phyloP scores from a whole-genome alignment of 2,888 invertebrate genomes.

The Lumbricus terrestris region DNA sequence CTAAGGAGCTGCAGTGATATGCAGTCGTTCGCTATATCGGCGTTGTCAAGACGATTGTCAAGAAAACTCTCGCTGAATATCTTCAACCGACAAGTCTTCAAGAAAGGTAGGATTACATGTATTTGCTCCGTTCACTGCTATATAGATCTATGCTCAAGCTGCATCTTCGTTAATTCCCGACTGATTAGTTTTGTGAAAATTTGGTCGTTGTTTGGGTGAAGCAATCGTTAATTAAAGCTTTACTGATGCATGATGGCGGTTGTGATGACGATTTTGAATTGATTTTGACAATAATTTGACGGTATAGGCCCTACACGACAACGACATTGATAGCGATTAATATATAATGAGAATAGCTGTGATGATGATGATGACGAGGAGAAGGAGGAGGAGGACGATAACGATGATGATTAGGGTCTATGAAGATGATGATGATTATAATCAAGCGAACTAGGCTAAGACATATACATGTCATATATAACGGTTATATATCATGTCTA shows the following conservation, averaged over 20 bases:
- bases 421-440: too few relatives aligned
- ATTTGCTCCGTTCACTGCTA: background rate
- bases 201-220: background rate
- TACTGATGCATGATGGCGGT: background rate
- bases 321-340: background rate
- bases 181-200: background rate
- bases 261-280: background rate
- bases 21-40: conserved; percentile 15
- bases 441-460: too few relatives aligned
- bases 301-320: too few relatives aligned
- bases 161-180: too few relatives aligned
- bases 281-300: background rate
- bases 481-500: too few relatives aligned
- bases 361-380: conserved; percentile 22
- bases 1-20: background rate
- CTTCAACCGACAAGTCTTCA: conserved; percentile 13
- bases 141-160: too few relatives aligned
- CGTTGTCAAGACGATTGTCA: conserved; percentile 8
- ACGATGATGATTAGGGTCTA: background rate
- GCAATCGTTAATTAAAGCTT: background rate
- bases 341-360: conserved; percentile 16
- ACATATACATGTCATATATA: too few relatives aligned
- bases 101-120: background rate
- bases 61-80: background rate
- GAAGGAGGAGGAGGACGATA: conserved; percentile 17